Percentiles rank a stretch among this genome's conserved stretches.
phyloP scores from a whole-genome alignment of 35 echinoderm and acorn worm genomes.

The Apostichopus japonicus region DNA sequence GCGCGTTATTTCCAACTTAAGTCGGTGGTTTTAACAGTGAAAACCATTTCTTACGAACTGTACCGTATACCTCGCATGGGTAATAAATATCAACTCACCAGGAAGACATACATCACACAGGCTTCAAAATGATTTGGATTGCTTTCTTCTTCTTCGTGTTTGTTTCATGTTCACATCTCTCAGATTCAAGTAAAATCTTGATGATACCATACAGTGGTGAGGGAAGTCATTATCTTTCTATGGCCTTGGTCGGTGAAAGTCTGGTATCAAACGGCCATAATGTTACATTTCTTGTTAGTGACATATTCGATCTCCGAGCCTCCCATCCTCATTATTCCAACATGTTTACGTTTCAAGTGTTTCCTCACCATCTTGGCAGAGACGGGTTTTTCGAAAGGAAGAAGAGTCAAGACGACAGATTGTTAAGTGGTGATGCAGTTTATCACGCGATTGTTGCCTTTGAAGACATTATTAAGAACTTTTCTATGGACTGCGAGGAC shows the following conservation, averaged over 20 bases:
- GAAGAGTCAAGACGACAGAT: slow-evolving; percentile 21
- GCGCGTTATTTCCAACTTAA: too few relatives aligned
- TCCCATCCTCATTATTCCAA: slow-evolving; percentile 13
- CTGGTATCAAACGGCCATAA: slow-evolving; percentile 71
- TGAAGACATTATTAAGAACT: slow-evolving; percentile 30
- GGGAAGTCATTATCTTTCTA: slow-evolving; percentile 77
- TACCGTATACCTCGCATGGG: too few relatives aligned
- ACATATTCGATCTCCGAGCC: slow-evolving; percentile 47
- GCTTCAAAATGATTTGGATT: too few relatives aligned
- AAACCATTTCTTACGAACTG: too few relatives aligned
- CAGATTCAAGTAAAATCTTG: slow-evolving; percentile 16
- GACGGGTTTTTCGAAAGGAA: background rate
- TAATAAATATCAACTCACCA: too few relatives aligned
- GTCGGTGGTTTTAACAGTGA: too few relatives aligned
- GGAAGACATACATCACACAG: too few relatives aligned
- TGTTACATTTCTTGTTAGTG: slow-evolving; percentile 56
- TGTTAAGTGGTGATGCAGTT: slow-evolving; percentile 5
- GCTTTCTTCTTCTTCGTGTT: too few relatives aligned
- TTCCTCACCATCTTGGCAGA: background rate
- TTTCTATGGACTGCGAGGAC: slow-evolving; percentile 58
- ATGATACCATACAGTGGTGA: slow-evolving; percentile 57
- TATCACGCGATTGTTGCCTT: background rate
- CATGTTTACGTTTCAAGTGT: slow-evolving; percentile 59
- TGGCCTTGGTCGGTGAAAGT: slow-evolving; percentile 51
- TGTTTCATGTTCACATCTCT: background rate